Evolutionary conservation across 2,113 vertebrate species (phyloP).

Genomic region (Urocitellus parryii): DNA sequence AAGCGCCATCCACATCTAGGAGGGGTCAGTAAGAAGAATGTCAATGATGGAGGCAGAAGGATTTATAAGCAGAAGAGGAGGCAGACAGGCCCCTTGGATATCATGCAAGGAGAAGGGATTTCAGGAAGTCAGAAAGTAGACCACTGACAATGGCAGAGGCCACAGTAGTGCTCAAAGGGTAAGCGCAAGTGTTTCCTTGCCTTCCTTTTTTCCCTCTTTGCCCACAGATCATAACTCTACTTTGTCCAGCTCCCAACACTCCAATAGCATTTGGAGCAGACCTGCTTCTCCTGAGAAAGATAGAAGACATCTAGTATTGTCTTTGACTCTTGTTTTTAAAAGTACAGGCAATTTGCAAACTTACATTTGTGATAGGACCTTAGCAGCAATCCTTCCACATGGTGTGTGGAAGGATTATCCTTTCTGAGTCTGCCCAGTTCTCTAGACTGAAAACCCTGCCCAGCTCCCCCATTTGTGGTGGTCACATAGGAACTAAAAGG

Average conservation of each 20-base stretch:
- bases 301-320: background rate
- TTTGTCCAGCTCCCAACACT: background rate
- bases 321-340: background rate
- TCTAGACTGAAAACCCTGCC: background rate
- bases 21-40: background rate
- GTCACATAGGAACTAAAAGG: background rate
- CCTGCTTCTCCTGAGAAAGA: background rate
- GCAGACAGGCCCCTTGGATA: background rate
- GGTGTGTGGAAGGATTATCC: rapidly evolving
- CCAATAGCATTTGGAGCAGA: background rate
- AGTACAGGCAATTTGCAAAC: background rate
- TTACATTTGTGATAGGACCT: background rate
- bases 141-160: background rate
- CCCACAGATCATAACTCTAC: background rate
- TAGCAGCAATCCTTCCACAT: background rate
- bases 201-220: background rate
- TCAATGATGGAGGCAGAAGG: background rate
- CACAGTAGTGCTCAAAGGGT: background rate
- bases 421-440: background rate
- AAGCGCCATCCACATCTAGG: too few species aligned
- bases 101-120: background rate
- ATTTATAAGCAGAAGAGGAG: background rate
- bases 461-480: background rate
- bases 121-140: background rate
- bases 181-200: background rate